A percentile compares a stretch with the other conserved stretches of the same genome.
These are phyloP conservation scores for Percopsis omiscomaycus DNA, from an alignment of 2,797 vertebrate genomes.

Conservation along the genomic window DNA sequence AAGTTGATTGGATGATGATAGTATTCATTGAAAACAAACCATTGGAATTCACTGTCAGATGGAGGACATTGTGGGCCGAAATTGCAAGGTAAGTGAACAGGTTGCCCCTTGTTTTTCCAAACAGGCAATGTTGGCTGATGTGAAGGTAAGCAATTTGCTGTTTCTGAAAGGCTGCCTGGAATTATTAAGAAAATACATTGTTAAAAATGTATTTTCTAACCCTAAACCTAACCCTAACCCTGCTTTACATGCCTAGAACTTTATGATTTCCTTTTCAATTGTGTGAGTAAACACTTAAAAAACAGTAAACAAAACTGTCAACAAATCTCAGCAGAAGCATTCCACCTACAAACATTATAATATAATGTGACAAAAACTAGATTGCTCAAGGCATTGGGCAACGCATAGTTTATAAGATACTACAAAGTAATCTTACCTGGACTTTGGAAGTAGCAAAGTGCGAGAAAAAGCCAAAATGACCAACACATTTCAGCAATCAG, in stretches of 20 bases:
- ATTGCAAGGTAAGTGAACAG: constrained; percentile 44
- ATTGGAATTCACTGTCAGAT: neutral
- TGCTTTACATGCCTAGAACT: too few relatives aligned
- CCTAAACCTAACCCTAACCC: too few relatives aligned
- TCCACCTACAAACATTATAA: too few relatives aligned
- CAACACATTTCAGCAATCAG: constrained; percentile 47
- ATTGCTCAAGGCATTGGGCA: too few relatives aligned
- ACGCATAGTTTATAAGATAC: neutral
- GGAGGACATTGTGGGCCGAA: neutral
- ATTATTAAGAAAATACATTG: constrained; percentile 1
- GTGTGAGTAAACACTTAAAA: too few relatives aligned
- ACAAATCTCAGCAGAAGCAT: too few relatives aligned
- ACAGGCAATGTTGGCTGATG: constrained; percentile 26
- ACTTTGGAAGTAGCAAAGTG: constrained; percentile 29
- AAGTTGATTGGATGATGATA: constrained; percentile 10
- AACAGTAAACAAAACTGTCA: too few relatives aligned
- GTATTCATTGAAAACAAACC: constrained; percentile 60
- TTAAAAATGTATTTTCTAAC: too few relatives aligned
- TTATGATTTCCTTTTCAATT: too few relatives aligned
- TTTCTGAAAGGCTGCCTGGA: constrained; percentile 30
- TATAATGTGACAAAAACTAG: too few relatives aligned
- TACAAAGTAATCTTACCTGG: neutral
- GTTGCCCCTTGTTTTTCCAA: constrained; percentile 4
- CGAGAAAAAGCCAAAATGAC: constrained; percentile 45
- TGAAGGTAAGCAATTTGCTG: constrained; percentile 18